Evolutionary conservation across 2,113 vertebrate genomes (phyloP).

Genomic region (Boulengeromyrus knoepffleri): DNA sequence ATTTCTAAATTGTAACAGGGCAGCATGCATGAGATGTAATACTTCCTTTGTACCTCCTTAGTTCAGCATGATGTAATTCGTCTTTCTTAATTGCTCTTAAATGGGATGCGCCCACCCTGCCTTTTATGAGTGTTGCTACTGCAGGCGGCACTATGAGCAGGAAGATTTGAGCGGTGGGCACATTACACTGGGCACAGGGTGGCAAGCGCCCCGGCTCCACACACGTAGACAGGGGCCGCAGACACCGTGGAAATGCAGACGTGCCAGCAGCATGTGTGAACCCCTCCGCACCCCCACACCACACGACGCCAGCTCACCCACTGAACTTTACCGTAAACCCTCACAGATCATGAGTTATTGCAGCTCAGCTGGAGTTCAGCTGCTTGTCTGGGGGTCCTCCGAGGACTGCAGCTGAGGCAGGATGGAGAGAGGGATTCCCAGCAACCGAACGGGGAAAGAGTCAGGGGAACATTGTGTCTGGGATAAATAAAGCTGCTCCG

Average conservation of each 20-base stretch:
- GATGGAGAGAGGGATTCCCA: constrained; percentile 40
- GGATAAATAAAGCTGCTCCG: constrained; percentile 32
- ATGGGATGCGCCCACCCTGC: not conserved
- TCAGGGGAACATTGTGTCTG: constrained; percentile 28
- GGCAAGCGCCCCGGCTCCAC: not conserved
- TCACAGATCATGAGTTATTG: constrained; percentile 44
- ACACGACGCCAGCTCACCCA: constrained; percentile 15
- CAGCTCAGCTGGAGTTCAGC: constrained; percentile 28
- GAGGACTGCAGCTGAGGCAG: constrained; percentile 9
- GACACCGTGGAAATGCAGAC: not conserved
- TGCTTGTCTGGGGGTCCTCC: constrained; percentile 29
- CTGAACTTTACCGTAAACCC: constrained; percentile 47
- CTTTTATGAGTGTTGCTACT: not conserved
- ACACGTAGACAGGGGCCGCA: not conserved
- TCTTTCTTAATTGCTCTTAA: not conserved
- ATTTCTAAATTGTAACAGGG: not conserved
- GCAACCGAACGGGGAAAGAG: constrained; percentile 36
- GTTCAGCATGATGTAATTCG: not conserved
- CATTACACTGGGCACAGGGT: not conserved
- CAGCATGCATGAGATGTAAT: not conserved
- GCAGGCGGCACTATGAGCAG: not conserved
- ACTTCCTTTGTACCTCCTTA: not conserved
- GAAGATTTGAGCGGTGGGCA: not conserved
- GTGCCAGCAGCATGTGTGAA: not conserved
- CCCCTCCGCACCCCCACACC: constrained; percentile 21